Evolutionary conservation across 1,140 invertebrate species (phyloP).

Genomic region (Scaptomyza graminum): DNA sequence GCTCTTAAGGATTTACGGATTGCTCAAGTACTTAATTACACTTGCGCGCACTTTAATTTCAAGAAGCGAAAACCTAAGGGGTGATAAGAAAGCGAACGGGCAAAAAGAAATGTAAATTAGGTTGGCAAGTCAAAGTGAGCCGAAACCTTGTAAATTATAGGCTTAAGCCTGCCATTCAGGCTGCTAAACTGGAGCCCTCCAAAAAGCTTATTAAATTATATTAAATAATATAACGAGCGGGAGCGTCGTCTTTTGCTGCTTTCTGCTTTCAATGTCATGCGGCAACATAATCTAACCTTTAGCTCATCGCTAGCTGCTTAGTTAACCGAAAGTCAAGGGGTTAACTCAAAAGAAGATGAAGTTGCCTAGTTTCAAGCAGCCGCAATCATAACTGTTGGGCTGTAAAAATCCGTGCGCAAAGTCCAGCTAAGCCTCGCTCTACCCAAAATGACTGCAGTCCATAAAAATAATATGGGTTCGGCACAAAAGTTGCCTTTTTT

Average conservation of each 20-base stretch:
- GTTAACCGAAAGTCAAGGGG: slow-evolving; percentile 73
- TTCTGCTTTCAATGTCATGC: slow-evolving; percentile 53
- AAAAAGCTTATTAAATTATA: slow-evolving; percentile 72
- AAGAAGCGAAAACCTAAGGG: slow-evolving; percentile 45
- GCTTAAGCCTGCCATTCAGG: slow-evolving; percentile 58
- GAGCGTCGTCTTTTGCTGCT: not conserved
- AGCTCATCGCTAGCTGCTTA: slow-evolving; percentile 45
- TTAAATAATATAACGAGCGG: slow-evolving; percentile 21
- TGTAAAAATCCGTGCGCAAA: slow-evolving; percentile 59
- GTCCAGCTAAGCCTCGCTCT: slow-evolving; percentile 2
- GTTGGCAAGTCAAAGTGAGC: slow-evolving; percentile 67
- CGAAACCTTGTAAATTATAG: slow-evolving; percentile 81
- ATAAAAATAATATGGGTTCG: slow-evolving; percentile 63
- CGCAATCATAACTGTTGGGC: not conserved
- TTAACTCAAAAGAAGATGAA: slow-evolving; percentile 49
- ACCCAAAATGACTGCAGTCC: slow-evolving; percentile 36
- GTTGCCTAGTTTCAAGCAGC: slow-evolving; percentile 15
- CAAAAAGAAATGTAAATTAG: slow-evolving; percentile 69
- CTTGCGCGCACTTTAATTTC: slow-evolving; percentile 80
- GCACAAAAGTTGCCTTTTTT: slow-evolving; percentile 38
- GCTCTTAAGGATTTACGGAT: slow-evolving; percentile 40
- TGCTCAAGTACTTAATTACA: slow-evolving; percentile 78
- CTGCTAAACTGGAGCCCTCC: slow-evolving; percentile 26
- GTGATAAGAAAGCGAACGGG: slow-evolving; percentile 3
- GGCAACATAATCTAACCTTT: slow-evolving; percentile 65